Conservation (phyloP, 2,113 vertebrate genomes). For the Atrichornis clamosus region DNA sequence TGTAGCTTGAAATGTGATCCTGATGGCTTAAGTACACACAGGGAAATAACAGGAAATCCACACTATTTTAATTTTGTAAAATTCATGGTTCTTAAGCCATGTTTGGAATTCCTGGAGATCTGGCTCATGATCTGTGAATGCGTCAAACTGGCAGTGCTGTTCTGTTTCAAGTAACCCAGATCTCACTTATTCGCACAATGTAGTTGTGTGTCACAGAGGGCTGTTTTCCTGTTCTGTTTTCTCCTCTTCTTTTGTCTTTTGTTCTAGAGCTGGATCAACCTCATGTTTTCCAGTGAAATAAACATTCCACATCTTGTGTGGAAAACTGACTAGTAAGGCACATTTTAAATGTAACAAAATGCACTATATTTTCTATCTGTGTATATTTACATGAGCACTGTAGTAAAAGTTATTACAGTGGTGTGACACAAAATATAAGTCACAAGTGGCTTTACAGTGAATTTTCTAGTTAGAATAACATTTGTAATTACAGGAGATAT, state of each 20-base stretch:
- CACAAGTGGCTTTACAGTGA: background rate
- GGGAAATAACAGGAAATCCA: conserved; percentile 41
- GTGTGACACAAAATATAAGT: background rate
- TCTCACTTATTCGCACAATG: background rate
- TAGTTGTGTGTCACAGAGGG: background rate
- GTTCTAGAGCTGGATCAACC: background rate
- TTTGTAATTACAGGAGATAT: background rate
- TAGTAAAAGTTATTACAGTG: background rate
- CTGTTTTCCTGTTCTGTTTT: conserved; percentile 5
- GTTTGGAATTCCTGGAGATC: conserved; percentile 28
- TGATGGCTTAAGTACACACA: background rate
- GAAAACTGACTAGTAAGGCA: background rate
- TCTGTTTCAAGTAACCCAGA: conserved; percentile 25
- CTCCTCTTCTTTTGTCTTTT: background rate
- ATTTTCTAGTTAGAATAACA: background rate
- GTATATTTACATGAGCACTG: background rate
- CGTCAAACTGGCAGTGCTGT: background rate
- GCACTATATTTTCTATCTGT: background rate
- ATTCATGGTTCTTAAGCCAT: conserved; percentile 25
- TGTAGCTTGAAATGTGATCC: conserved; percentile 17
- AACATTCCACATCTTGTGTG: background rate
- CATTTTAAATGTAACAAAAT: background rate
- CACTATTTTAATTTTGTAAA: conserved; percentile 34
- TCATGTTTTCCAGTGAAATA: background rate
- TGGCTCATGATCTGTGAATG: conserved; percentile 6